Conservation (phyloP, 2,113 vertebrate genomes). For the Chamaetylas fuelleborni region DNA sequence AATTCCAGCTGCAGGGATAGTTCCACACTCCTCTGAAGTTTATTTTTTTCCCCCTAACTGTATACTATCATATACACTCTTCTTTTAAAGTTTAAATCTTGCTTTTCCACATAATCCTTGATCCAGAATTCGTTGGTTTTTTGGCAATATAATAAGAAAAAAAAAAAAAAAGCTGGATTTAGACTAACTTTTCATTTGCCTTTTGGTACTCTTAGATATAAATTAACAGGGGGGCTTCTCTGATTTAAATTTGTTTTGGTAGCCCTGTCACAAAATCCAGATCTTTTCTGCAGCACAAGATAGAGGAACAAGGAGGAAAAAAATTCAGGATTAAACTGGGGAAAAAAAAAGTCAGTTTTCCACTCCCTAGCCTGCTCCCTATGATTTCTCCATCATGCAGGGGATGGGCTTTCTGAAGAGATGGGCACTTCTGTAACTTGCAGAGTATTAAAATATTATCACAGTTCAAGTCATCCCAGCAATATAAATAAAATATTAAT, state of each 20-base stretch:
- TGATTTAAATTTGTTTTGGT: background rate
- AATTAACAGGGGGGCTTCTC: background rate
- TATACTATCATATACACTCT: fast-evolving
- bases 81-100: background rate
- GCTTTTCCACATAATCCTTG: background rate
- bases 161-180: background rate
- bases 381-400: background rate
- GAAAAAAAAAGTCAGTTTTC: background rate
- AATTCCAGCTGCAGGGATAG: background rate
- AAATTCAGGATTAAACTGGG: background rate
- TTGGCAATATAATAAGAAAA: background rate
- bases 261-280: background rate
- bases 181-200: background rate
- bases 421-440: background rate
- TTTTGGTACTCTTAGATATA: background rate
- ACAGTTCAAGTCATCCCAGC: background rate
- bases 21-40: background rate
- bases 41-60: background rate
- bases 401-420: background rate
- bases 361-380: background rate
- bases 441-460: background rate
- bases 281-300: background rate
- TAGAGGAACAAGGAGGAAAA: background rate
- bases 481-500: background rate
- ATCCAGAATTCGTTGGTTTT: background rate